Evolutionary conservation across 2,888 invertebrate genomes (phyloP), one percentile per base, ranked within the genome.

Genomic region (Agrotis exclamationis): DNA sequence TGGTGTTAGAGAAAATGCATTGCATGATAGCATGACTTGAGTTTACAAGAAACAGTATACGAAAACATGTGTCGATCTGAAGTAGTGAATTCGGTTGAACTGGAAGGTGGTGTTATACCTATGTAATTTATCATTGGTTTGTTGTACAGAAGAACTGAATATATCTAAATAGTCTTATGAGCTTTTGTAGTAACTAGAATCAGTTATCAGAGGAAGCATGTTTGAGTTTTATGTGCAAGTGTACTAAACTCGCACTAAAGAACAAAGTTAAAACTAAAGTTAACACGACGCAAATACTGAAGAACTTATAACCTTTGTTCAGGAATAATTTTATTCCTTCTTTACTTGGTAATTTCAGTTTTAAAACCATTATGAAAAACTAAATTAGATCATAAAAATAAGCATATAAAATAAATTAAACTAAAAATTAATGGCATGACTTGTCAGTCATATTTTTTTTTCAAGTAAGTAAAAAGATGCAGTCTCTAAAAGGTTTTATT

Each of bases 261-360:
- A 63, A 20, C n/a, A 78, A 50, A 51, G 54, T 39, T n/a, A 68
- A 22, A 54, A 47, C 2, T 5, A 72, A 50, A 4, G 45, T 51
- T 3, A 76, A 47, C 2, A 78, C 0, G 18, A 63, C 2, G 18
- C 22, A 79, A 70, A 74, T 24, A 66, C 24, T 44, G 2, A 74
- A 59, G 33, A 53, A 60, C 4, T 63, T 53, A 28, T 50, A 64
- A 81, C 78, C 74, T 77, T 79, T 83, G 1, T 70, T 77, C 62
- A 74, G 70, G 76, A 70, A 84, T 44, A 69, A 70, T 64, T 80
- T 79, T 3, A 66, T 39, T 53, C 58, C 63, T 20, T 58, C 59
- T 59, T 83, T 87, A 92, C 90, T 89, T 33, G 91, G 75, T 60
- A 92, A 89, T 91, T 93, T 92, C 14, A 91, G 47, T 70, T 80